Percentiles rank a stretch among this genome's conserved stretches.
Evolutionary conservation across 2,113 vertebrate species (phyloP).

Genomic region (Sigmodon hispidus): DNA sequence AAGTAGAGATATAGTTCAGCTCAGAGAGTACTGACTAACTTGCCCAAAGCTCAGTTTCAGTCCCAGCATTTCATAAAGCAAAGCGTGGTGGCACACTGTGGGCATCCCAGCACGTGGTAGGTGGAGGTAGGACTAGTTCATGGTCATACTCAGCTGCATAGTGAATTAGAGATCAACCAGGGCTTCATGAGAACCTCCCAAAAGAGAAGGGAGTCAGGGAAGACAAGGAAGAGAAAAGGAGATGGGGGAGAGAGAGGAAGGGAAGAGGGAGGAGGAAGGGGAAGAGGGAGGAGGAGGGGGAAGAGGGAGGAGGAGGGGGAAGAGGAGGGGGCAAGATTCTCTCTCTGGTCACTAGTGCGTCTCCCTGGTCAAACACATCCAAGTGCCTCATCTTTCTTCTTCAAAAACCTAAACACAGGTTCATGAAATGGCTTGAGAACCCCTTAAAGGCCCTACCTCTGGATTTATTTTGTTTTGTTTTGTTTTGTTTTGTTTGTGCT

Average conservation of each 20-base stretch:
- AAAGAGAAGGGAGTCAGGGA: neutral
- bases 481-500: neutral
- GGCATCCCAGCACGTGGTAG: no score
- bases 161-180: neutral
- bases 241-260: neutral
- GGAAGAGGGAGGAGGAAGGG: neutral
- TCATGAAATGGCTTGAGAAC: neutral
- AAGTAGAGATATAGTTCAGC: neutral
- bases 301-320: no score
- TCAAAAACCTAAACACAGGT: neutral
- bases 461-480: no score
- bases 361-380: neutral
- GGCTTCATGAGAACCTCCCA: neutral
- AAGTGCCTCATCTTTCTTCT: neutral
- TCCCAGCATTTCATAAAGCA: neutral
- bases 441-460: neutral
- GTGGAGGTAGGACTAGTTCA: neutral
- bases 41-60: neutral
- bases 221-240: no score
- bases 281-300: no score
- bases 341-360: neutral
- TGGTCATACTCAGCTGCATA: neutral
- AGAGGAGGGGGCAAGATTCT: neutral
- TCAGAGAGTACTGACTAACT: neutral
- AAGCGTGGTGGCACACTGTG: neutral